Evolutionary conservation across 64 coral and sea anemone species (phyloP).

Genomic region (Orbicella faveolata): DNA sequence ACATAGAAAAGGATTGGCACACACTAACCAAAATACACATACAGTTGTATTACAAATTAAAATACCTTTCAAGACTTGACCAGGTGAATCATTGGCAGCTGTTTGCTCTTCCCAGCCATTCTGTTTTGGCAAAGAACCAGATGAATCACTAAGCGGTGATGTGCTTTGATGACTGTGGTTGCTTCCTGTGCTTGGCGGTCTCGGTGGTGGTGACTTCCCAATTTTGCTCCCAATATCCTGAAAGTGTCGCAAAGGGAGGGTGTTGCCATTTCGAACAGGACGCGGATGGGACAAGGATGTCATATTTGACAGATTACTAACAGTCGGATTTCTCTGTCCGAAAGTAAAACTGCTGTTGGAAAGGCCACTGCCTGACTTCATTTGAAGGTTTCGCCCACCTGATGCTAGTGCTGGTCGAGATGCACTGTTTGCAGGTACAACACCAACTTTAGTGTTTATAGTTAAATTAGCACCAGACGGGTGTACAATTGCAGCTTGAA

Average conservation of each 20-base stretch:
- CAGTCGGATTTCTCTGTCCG: slow-evolving; percentile 13
- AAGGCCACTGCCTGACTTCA: slow-evolving; percentile 4
- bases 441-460: slow-evolving; percentile 31
- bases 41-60: not conserved
- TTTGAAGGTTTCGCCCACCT: not conserved
- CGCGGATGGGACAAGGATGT: slow-evolving; percentile 22
- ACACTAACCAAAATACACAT: not conserved
- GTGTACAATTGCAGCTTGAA: slow-evolving; percentile 36
- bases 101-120: slow-evolving; percentile 27
- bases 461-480: slow-evolving; percentile 36
- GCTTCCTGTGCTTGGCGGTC: slow-evolving; percentile 62
- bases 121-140: not conserved
- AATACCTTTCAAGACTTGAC: slow-evolving; percentile 39
- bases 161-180: slow-evolving; percentile 54
- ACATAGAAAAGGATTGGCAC: not conserved
- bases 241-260: slow-evolving; percentile 65
- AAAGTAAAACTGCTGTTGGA: not conserved
- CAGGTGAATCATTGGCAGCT: not conserved
- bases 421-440: slow-evolving; percentile 26
- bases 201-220: slow-evolving; percentile 29
- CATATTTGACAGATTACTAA: slow-evolving; percentile 21
- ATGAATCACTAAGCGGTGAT: slow-evolving; percentile 35
- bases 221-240: slow-evolving; percentile 70
- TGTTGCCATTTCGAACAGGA: slow-evolving; percentile 49
- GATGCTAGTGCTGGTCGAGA: not conserved